Evolutionary conservation across 2,113 vertebrate species (phyloP).

Genomic region (Noturus placidus): DNA sequence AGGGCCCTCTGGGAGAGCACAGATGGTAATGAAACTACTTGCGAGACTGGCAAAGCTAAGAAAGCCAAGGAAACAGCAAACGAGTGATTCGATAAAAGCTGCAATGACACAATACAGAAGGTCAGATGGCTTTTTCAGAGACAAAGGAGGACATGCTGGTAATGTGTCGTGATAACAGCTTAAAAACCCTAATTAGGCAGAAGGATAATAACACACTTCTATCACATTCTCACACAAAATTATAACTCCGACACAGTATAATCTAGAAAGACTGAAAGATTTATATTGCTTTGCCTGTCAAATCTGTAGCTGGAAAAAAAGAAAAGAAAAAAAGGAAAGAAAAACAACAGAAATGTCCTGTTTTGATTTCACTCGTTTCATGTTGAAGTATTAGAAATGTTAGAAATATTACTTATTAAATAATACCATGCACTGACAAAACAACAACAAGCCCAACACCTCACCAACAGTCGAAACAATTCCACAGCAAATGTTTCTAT

Average conservation of each 20-base stretch:
- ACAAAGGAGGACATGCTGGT: constrained; percentile 33
- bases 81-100: not conserved
- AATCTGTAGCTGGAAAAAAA: constrained; percentile 18
- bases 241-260: not conserved
- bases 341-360: not conserved
- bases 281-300: not conserved
- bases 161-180: not conserved
- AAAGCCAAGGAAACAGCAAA: constrained; percentile 22
- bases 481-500: not conserved
- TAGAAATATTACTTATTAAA: too few species aligned
- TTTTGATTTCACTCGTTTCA: not conserved
- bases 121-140: constrained; percentile 32
- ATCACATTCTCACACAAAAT: constrained; percentile 27
- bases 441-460: not conserved
- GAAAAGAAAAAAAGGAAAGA: not conserved
- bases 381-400: not conserved
- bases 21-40: constrained; percentile 59
- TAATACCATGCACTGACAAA: not conserved
- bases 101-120: constrained; percentile 15
- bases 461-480: not conserved
- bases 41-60: constrained; percentile 43
- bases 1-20: constrained; percentile 48
- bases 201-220: constrained; percentile 41
- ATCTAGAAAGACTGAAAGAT: not conserved
- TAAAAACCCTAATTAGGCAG: constrained; percentile 38